These are phyloP conservation scores for Nilaparvata lugens DNA, from an alignment of 1,140 invertebrate genomes.

Conservation along the genomic window DNA sequence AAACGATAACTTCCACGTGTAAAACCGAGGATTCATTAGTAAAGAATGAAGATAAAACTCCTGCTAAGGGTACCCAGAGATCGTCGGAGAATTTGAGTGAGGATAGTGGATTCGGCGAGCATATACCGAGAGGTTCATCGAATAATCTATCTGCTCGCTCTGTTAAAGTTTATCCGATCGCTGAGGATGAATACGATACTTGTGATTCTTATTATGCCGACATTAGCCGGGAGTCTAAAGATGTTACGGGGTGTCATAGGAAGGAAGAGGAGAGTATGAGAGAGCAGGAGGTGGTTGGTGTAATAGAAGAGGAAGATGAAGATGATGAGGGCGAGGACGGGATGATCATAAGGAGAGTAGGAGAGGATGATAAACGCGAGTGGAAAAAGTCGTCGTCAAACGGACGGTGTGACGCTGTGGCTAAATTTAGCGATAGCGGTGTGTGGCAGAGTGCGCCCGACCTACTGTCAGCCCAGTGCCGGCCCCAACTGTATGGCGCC, in stretches of 20 bases:
- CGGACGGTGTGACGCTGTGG: conserved; percentile 16
- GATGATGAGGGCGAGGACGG: not conserved
- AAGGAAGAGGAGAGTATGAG: not conserved
- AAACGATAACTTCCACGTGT: not conserved
- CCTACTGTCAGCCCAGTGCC: conserved; percentile 18
- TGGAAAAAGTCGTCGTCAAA: conserved; percentile 1
- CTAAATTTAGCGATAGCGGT: conserved; percentile 27
- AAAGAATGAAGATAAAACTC: conserved; percentile 12
- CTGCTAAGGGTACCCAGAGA: conserved; percentile 37
- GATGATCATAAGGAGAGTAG: not conserved
- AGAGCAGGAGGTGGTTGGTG: conserved; percentile 13
- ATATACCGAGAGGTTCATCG: conserved; percentile 31
- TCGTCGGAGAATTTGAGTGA: conserved; percentile 64
- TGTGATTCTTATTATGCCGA: conserved; percentile 8
- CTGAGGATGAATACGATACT: conserved; percentile 13
- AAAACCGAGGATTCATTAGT: conserved; percentile 1
- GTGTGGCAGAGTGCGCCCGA: conserved; percentile 29
- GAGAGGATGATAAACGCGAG: conserved; percentile 1
- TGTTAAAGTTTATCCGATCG: conserved; percentile 12
- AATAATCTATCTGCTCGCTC: not conserved
- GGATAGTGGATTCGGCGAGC: conserved; percentile 62
- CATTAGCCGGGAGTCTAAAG: conserved; percentile 6
- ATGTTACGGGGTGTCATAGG: conserved; percentile 7
- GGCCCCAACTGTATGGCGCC: conserved; percentile 2
- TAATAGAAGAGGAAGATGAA: too few relatives aligned